phyloP scores from a whole-genome alignment of 1,140 invertebrate species.

The Sarcophaga peregrina region DNA sequence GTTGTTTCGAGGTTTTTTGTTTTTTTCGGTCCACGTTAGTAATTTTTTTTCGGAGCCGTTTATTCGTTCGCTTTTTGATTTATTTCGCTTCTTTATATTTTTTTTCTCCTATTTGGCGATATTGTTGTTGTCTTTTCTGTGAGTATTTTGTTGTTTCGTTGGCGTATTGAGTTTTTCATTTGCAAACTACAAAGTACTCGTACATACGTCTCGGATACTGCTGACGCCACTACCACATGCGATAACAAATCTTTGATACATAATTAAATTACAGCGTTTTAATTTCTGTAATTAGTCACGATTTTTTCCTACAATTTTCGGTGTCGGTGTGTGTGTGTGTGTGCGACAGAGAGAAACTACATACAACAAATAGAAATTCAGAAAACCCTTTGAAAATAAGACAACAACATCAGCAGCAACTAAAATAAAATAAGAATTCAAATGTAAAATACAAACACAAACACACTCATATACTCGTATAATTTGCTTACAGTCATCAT shows the following conservation, averaged over 20 bases:
- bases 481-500: too few species aligned
- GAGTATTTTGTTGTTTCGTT: slow-evolving; percentile 2
- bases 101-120: background rate
- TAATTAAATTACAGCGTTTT: slow-evolving; percentile 68
- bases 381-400: background rate
- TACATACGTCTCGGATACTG: background rate
- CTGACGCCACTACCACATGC: slow-evolving; percentile 30
- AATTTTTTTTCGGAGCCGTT: too few species aligned
- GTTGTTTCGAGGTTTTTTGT: slow-evolving; percentile 27
- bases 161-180: slow-evolving; percentile 21
- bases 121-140: slow-evolving; percentile 20
- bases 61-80: slow-evolving; percentile 36
- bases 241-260: slow-evolving; percentile 67
- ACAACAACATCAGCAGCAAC: background rate
- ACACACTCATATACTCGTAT: too few species aligned
- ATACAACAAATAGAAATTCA: slow-evolving; percentile 11
- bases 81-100: slow-evolving; percentile 35
- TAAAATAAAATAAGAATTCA: too few species aligned
- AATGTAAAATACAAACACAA: too few species aligned
- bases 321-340: background rate
- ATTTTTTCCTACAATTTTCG: slow-evolving; percentile 52
- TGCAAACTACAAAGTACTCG: slow-evolving; percentile 15
- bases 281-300: slow-evolving; percentile 68
- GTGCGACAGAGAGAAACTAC: background rate
- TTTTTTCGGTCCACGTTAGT: too few species aligned